Evolutionary conservation across 1,140 invertebrate genomes (phyloP), one percentile per base, ranked within the genome.

Genomic region (Coboldia fuscipes): DNA sequence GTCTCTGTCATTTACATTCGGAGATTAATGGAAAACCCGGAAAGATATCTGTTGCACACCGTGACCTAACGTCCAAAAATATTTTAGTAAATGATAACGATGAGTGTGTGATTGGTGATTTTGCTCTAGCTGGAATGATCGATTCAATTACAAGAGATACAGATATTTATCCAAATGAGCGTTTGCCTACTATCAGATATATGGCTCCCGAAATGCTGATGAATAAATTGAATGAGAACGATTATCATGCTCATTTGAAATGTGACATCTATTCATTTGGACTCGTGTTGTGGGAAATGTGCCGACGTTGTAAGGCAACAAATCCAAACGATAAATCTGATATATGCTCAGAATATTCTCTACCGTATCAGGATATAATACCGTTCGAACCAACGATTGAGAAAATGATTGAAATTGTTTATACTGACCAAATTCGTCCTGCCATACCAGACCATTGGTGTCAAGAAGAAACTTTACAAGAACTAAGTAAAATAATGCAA

Each of bases 1-100:
- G 86, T 0, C 54, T 93, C 21, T 72, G 78, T 16, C 86, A 93
- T 57, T 59, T 94, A 4, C 88, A 94, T 48, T 85, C 82, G 29
- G 86, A 92, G 50, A 89, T 93, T 33, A 79, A 82, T 48, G 84
- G 86, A 10, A 89, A 83, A 0, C 66, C 72, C 15, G 81, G 81
- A 3, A 90, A 90, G 51, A 84, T 84, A 3, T 82, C 83, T 15
- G 90, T 93, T 39, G 81, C 85, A 22, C 90, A 97, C 53, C 60
- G 92, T 27, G 90, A 97, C 49, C 85, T 97, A 37, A 97, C 96
- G 52, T 85, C 79, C 44, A 88, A 92, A 53, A 96, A 96, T 51
- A 90, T 96, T 40, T 61, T 97, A 16, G 88, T 96, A 0, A 93
- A 93, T 53, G 62, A 69, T 3, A 82, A 92, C 48, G 82, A 84